Conservation (phyloP, 1,140 invertebrate genomes). For the Trachymyrmex cornetzi region DNA sequence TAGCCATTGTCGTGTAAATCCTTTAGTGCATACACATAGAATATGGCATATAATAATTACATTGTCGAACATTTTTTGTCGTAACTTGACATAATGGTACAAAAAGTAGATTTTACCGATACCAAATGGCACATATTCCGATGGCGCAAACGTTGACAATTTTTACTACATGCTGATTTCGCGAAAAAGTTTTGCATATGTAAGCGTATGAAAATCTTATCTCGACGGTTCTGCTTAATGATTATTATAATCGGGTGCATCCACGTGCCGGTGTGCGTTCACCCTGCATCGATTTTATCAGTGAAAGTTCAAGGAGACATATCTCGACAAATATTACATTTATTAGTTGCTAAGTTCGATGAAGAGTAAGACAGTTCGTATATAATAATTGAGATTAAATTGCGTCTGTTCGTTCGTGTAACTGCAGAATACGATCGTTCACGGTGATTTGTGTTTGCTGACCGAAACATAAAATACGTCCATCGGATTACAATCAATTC, state of each 20-base stretch:
- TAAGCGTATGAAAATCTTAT: conserved; percentile 18
- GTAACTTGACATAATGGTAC: background rate
- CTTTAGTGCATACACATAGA: background rate
- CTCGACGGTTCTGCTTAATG: conserved; percentile 8
- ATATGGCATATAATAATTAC: background rate
- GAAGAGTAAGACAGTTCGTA: conserved; percentile 16
- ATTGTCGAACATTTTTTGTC: background rate
- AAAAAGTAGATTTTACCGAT: background rate
- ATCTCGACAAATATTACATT: background rate
- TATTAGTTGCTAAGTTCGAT: background rate
- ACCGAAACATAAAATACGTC: background rate
- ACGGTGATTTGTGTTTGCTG: conserved; percentile 9
- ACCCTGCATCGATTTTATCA: conserved; percentile 16
- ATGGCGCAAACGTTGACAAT: background rate
- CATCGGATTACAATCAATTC: conserved; percentile 13
- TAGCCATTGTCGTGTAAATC: background rate
- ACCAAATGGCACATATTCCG: background rate
- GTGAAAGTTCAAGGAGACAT: conserved; percentile 67
- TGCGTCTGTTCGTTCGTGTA: conserved; percentile 1
- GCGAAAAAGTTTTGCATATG: conserved; percentile 10
- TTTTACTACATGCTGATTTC: conserved; percentile 26
- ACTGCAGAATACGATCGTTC: background rate
- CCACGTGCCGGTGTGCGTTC: background rate
- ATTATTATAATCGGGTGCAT: conserved; percentile 60
- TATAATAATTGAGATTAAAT: conserved; percentile 47